Conservation (phyloP, 2,113 vertebrate species). For the Circaetus cinerascens region DNA sequence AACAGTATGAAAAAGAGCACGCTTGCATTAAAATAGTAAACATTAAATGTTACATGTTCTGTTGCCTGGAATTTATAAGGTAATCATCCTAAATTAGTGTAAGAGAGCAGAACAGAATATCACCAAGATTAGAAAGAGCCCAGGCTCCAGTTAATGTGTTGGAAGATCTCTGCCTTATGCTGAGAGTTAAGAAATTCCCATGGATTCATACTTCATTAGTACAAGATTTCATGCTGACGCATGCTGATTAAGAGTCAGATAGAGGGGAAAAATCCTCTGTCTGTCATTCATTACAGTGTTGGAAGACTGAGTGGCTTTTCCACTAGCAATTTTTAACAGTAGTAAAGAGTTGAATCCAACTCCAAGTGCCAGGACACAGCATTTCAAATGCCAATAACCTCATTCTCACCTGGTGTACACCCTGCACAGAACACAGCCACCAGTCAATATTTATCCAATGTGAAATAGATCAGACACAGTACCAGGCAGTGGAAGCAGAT, state of each 20-base stretch:
- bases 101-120: neutral
- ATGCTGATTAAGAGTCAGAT: neutral
- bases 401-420: neutral
- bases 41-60: neutral
- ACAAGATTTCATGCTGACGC: neutral
- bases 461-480: neutral
- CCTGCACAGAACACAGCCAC: neutral
- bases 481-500: neutral
- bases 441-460: rapidly evolving
- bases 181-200: neutral
- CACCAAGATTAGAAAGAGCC: neutral
- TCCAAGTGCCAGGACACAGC: neutral
- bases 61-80: neutral
- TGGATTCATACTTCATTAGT: neutral
- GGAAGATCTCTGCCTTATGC: neutral
- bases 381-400: neutral
- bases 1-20: neutral
- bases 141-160: neutral
- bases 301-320: neutral
- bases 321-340: neutral
- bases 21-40: neutral
- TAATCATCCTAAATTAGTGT: neutral
- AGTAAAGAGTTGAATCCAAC: neutral
- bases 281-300: neutral
- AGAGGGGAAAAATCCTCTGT: neutral